Evolutionary conservation across 2,113 vertebrate species (phyloP).

Genomic region (Crotalus tigris): DNA sequence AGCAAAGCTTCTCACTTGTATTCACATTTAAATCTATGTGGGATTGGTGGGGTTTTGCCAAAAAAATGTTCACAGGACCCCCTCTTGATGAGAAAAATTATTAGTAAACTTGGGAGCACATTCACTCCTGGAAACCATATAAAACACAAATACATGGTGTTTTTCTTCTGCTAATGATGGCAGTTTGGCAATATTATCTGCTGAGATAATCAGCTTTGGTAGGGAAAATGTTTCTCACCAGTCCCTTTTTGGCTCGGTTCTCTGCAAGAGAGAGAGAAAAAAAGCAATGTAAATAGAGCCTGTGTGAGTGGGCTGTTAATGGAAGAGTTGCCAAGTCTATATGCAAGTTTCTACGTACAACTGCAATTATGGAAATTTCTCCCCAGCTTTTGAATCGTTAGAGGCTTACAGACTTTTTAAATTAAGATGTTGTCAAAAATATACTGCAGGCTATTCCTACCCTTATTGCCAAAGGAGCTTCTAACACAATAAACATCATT

Average conservation of each 20-base stretch:
- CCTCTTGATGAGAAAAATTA: constrained; percentile 8
- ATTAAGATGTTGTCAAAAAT: constrained; percentile 54
- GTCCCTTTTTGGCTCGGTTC: constrained; percentile 50
- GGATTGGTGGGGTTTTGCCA: background rate
- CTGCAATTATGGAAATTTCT: constrained; percentile 64
- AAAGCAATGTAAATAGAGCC: constrained; percentile 54
- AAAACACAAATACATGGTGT: constrained; percentile 55
- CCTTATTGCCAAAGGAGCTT: constrained; percentile 18
- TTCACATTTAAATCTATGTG: background rate
- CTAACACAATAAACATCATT: constrained; percentile 23
- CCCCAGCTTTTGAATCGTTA: constrained; percentile 50
- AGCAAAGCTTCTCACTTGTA: background rate
- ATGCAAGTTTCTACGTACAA: constrained; percentile 65
- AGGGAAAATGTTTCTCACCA: constrained; percentile 48
- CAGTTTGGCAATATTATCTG: constrained; percentile 56
- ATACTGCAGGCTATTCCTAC: background rate
- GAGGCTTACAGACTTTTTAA: constrained; percentile 43
- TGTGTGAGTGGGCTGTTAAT: constrained; percentile 47
- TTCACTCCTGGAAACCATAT: constrained; percentile 26
- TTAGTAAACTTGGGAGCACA: background rate
- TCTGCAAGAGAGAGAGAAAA: constrained; percentile 38
- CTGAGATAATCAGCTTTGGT: constrained; percentile 66
- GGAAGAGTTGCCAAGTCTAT: constrained; percentile 51
- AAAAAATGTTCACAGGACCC: background rate
- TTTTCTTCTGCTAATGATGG: constrained; percentile 54